Base-by-base conservation (phyloP, 2,797 vertebrate genomes). In the Rhodeus uyekii region DNA sequence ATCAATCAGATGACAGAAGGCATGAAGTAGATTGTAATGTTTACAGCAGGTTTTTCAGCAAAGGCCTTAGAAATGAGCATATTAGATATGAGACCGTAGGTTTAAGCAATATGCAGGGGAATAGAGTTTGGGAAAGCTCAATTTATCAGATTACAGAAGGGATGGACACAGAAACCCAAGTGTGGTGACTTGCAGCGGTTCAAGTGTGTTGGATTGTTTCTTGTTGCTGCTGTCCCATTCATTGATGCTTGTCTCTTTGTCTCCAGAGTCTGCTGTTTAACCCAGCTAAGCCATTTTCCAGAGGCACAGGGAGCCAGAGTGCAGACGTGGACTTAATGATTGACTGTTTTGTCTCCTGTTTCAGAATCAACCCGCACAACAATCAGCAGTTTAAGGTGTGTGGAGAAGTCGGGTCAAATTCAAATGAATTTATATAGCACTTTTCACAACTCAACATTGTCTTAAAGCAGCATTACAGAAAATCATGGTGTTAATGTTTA, bases 311-410 rank as follows among this genome's bases (percentile, higher is more conserved):
- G 86, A 98, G 95, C 92, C 97, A 98, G 87, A 97, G 96, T 50
- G 95, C 97, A 64, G 98, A 99, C 64, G 94, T 98, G 84, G 98
- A 99, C 90, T 95, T 99, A 53, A 99, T 99, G 97, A 98, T 98
- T 71, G 98, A 99, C 92, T 99, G 97, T 91, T 95, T 99, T 19
- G 97, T 99, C 67, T 98, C 97, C 87, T 99, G 97, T 92, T 99
- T 99, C 93, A 97, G 98, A 86, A 98, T 99, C 90, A 98, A 96
- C 89, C 98, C 97, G 85, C 96, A 98, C 87, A 99, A 99, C 92
- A 99, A 99, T 94, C 97, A 98, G 71, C 97, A 99, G 89, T 98
- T 99, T 86, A 99, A 98, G 96, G 97, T 98, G 83, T 91, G 91
- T 32, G 72, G 32, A 16, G 12, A 48, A 32, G 29, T 48, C 14